These are phyloP conservation scores for Lasioglossum pauxillum DNA, from an alignment of 2,888 invertebrate species.

Conservation along the genomic window DNA sequence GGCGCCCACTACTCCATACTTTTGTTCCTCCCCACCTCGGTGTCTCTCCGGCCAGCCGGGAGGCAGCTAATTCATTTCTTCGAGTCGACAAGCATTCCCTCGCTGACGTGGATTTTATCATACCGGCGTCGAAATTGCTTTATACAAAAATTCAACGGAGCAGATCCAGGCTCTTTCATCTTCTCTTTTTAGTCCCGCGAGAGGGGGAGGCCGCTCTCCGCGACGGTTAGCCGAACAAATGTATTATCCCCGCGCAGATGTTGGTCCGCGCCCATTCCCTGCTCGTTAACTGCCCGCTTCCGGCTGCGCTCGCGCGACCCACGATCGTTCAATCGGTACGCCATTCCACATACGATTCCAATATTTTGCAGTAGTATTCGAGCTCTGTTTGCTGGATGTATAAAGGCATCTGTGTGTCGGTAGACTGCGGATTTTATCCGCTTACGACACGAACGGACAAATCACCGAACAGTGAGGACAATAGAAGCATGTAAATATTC, in stretches of 20 bases:
- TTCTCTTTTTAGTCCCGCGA: conserved; percentile 41
- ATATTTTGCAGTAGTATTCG: neutral
- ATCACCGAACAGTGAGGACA: neutral
- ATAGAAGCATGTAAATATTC: neutral
- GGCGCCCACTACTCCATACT: conserved; percentile 73
- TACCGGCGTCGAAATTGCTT: conserved; percentile 79
- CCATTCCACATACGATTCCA: neutral
- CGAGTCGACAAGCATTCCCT: conserved; percentile 72
- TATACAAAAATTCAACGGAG: conserved; percentile 80
- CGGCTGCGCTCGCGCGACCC: conserved; percentile 69
- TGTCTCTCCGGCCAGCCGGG: conserved; percentile 21
- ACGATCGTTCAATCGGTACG: conserved; percentile 66
- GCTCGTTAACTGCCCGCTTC: conserved; percentile 28
- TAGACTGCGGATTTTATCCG: neutral
- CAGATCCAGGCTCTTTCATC: conserved; percentile 50
- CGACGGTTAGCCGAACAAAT: conserved; percentile 76
- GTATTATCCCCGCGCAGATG: conserved; percentile 76
- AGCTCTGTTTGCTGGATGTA: neutral
- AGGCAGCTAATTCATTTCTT: conserved; percentile 79
- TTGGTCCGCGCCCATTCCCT: conserved; percentile 32
- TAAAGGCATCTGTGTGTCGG: neutral
- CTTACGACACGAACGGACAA: too few relatives aligned
- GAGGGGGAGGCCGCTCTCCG: conserved; percentile 18
- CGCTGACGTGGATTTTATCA: conserved; percentile 74
- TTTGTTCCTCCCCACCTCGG: conserved; percentile 69